A percentile compares a stretch with the other conserved stretches of the same genome.
Conservation (phyloP, 2,888 invertebrate genomes). For the Mellilla xanthometata region DNA sequence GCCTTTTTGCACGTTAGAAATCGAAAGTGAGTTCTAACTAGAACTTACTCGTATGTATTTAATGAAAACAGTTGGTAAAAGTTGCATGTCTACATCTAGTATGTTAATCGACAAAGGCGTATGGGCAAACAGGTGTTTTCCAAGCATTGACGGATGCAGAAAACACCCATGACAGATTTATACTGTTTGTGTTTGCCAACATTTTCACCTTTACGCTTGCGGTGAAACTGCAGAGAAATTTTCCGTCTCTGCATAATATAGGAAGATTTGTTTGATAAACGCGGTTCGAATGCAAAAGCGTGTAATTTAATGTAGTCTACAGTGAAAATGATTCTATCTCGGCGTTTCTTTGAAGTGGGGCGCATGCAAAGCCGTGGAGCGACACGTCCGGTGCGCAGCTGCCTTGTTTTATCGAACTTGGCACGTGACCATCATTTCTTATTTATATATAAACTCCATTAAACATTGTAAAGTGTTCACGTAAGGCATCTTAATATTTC, state of each 20-base stretch:
- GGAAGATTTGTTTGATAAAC: constrained; percentile 20
- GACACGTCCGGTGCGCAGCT: constrained; percentile 33
- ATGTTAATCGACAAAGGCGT: constrained; percentile 17
- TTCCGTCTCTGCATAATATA: constrained; percentile 19
- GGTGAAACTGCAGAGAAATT: constrained; percentile 29
- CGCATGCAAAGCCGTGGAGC: constrained; percentile 19
- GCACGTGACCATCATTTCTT: not conserved
- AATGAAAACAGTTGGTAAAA: constrained; percentile 16
- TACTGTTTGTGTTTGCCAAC: constrained; percentile 10
- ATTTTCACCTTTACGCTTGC: constrained; percentile 16
- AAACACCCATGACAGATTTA: constrained; percentile 16
- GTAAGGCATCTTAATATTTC: no score
- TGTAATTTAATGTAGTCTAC: constrained; percentile 22
- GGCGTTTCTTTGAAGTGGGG: constrained; percentile 13
- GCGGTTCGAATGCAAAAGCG: constrained; percentile 19
- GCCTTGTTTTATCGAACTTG: not conserved
- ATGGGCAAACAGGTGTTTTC: constrained; percentile 17
- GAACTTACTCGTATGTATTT: no score
- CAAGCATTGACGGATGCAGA: constrained; percentile 1
- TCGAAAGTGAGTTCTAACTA: constrained; percentile 16
- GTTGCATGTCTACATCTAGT: constrained; percentile 21
- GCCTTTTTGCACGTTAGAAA: constrained; percentile 5
- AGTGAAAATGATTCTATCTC: constrained; percentile 29
- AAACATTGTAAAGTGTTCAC: no score
- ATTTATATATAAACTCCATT: no score